Conservation (phyloP, 2,797 vertebrate species). For the Austrolebias charrua region DNA sequence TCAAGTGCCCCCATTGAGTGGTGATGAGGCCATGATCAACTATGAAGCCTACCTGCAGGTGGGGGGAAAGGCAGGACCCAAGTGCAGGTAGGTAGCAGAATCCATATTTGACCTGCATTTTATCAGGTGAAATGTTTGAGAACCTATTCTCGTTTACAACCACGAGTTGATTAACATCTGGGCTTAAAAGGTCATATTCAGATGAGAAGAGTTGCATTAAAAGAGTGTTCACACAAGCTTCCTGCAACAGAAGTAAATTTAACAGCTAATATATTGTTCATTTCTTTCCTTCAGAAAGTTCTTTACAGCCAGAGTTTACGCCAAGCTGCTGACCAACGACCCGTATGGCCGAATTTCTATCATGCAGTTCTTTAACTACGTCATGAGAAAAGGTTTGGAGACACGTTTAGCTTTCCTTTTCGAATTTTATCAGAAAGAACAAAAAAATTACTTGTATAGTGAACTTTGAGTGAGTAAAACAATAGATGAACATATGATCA, state of each 20-base stretch:
- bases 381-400: slow-evolving; percentile 95
- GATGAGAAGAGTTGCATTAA: no score
- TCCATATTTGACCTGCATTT: no score
- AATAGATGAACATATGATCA: neutral
- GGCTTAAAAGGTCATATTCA: no score
- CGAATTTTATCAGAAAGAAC: neutral
- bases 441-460: no score
- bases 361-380: slow-evolving; percentile 99
- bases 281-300: slow-evolving; percentile 82
- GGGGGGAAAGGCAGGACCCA: slow-evolving; percentile 90
- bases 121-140: no score
- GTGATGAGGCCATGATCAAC: slow-evolving; percentile 98
- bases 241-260: no score
- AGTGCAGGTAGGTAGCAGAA: slow-evolving; percentile 87
- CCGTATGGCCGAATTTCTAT: slow-evolving; percentile 96
- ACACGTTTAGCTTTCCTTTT: neutral
- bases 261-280: neutral
- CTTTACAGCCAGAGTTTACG: slow-evolving; percentile 94
- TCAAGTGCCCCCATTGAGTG: slow-evolving; percentile 90
- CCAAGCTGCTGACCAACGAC: slow-evolving; percentile 93
- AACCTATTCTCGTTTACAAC: no score
- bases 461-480: no score
- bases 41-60: slow-evolving; percentile 94
- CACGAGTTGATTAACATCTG: no score
- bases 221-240: no score